Evolutionary conservation across 2,888 invertebrate genomes (phyloP), one percentile per base, ranked within the genome.

Genomic region (Seira musarum): DNA sequence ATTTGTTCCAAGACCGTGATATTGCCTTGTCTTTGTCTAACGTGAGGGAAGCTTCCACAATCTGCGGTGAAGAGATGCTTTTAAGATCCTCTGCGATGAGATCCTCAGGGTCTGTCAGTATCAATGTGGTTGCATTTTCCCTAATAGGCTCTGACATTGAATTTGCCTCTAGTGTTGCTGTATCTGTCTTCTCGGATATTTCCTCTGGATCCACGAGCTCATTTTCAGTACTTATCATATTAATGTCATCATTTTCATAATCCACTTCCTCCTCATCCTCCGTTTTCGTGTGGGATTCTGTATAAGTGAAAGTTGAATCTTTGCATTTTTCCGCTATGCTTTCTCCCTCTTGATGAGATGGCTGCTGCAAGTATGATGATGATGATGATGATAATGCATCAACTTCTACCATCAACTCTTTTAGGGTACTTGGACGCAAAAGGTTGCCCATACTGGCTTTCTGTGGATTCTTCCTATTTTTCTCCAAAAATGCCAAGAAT

Each of bases 401-500:
- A 21, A 68, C 65, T 13, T 64, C 49, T 2, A 77, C 71, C 30
- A 30, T 30, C 35, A 70, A 46, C 65, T 66, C 71, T 49, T 66
- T 70, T 2, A 77, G 65, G 0, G 66, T 77, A 60, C 19, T 66
- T 0, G 77, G 70, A 6, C 19, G 70, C 13, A 77, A 66, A 22
- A 77, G 65, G 53, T 77, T 77, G 13, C 21, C 24, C 40, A 70
- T n/a, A 22, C 77, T 64, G 10, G 70, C 25, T 70, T 80, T 83
- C 73, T 69, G 67, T 1, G 81, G 76, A 22, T 71, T 53, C 8
- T 70, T 64, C 3, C 80, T 68, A 21, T 80, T 83, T 61, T 75
- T 71, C 24, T 85, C 86, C 61, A 84, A 21, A 74, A 82, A 84
- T 35, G 77, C 65, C 10, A 83, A 64, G 46, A 84, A 83, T 67